phyloP scores from a whole-genome alignment of 2,113 vertebrate genomes.

The Dasyprocta punctata region DNA sequence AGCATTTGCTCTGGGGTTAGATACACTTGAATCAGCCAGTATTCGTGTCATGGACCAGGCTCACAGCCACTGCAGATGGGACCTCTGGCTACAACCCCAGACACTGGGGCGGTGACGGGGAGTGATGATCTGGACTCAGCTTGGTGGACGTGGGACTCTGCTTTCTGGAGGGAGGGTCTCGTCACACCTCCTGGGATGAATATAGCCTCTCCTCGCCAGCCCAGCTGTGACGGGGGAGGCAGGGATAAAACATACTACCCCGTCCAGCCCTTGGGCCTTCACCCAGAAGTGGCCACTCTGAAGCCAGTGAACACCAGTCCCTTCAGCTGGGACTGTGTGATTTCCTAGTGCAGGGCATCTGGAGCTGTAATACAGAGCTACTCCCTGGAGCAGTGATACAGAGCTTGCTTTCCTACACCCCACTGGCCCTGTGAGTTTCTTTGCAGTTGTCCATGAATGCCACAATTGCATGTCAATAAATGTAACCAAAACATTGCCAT shows the following conservation, averaged over 20 bases:
- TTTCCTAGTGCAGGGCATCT: neutral
- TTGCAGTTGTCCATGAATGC: constrained; percentile 4
- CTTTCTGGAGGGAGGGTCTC: neutral
- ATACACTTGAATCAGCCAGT: neutral
- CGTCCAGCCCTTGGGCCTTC: neutral
- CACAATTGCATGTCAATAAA: neutral
- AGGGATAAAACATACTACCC: neutral
- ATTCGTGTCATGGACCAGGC: neutral
- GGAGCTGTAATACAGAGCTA: neutral
- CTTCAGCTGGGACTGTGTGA: neutral
- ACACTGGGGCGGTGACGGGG: neutral
- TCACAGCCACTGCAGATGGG: neutral
- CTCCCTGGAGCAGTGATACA: neutral
- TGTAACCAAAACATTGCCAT: neutral
- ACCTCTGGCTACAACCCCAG: neutral
- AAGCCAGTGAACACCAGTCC: neutral
- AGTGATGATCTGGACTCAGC: neutral
- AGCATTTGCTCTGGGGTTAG: neutral
- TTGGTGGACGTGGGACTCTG: neutral
- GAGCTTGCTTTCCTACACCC: neutral
- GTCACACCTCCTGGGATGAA: neutral
- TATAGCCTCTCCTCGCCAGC: neutral
- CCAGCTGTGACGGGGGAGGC: neutral
- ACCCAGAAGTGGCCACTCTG: neutral
- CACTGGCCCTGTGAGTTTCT: neutral